These are phyloP conservation scores for Tromatobia lineatoria DNA, from an alignment of 2,888 invertebrate species.

Conservation along the genomic window DNA sequence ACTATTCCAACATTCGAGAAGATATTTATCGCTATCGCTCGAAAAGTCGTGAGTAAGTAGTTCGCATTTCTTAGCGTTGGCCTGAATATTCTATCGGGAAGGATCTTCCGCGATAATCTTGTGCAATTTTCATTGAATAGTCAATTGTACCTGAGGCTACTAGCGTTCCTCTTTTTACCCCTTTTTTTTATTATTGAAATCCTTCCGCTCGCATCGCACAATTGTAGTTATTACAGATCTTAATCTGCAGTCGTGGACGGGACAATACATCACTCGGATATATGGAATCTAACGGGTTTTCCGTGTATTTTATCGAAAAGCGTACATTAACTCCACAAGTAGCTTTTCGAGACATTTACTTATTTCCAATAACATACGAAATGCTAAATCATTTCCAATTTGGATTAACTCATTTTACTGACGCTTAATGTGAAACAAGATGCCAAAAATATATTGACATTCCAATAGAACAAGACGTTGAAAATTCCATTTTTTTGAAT, in stretches of 20 bases:
- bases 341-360: neutral
- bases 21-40: conserved; percentile 28
- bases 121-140: conserved; percentile 1
- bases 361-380: too few species aligned
- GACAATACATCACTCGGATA: conserved; percentile 5
- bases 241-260: neutral
- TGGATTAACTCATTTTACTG: too few species aligned
- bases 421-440: too few species aligned
- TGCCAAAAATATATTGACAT: too few species aligned
- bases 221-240: conserved; percentile 7
- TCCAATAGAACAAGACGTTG: too few species aligned
- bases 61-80: neutral
- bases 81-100: conserved; percentile 2
- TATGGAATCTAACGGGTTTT: neutral
- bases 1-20: conserved; percentile 1
- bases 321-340: neutral
- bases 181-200: neutral
- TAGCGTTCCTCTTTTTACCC: neutral
- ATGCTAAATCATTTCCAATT: too few species aligned
- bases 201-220: neutral
- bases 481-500: too few species aligned
- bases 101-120: conserved; percentile 24
- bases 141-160: neutral
- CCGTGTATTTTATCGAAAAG: neutral
- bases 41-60: conserved; percentile 10